Base-by-base conservation (phyloP, 2,797 vertebrate genomes). In the Yasuhikotakia modesta region DNA sequence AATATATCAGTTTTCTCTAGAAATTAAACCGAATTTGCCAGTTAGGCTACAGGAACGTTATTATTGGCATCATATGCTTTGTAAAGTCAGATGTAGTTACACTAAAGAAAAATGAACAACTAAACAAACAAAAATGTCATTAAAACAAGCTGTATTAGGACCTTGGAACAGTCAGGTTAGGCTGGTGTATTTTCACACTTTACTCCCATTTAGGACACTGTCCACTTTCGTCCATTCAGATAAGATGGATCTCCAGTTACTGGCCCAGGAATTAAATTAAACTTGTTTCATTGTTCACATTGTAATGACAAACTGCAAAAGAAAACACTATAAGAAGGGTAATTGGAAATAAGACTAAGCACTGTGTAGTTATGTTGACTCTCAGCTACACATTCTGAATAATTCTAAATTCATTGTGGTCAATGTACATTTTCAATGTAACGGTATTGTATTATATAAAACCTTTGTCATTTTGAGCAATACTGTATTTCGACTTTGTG, bases 251-350 rank as follows among this genome's bases (percentile, higher is more conserved):
- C 63, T 75, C 81, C 58, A 66, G 79, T 77, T 73, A 79, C 77
- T 50, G 63, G 48, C 39, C 76, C 82, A 69, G 55, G 89, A 85
- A 87, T 79, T 82, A 76, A 81, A 86, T 86, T 78, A 84, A 53
- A 83, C 82, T 75, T 75, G 85, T 74, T 75, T 82, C 67, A 48
- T 39, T 63, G 74, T 76, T 82, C 75, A 79, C 83, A 87, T 85
- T 79, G 81, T 61, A 73, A 67, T 91, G 90, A 90, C 76, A 89
- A 91, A 90, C 85, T 79, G 80, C 83, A 72, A 50, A 6, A 64
- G 78, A 84, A 72, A 85, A 80, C 84, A 83, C 80, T 88, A 86
- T 90, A 24, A 81, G 79, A 83, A 65, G 21, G 17, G 11, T n/a
- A 22, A 19, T 19, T 21, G 17, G 48, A 80, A 81, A 83, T 32